These are phyloP conservation scores for Pseudomugil tenellus DNA, from an alignment of 2,797 vertebrate genomes.

Conservation along the genomic window DNA sequence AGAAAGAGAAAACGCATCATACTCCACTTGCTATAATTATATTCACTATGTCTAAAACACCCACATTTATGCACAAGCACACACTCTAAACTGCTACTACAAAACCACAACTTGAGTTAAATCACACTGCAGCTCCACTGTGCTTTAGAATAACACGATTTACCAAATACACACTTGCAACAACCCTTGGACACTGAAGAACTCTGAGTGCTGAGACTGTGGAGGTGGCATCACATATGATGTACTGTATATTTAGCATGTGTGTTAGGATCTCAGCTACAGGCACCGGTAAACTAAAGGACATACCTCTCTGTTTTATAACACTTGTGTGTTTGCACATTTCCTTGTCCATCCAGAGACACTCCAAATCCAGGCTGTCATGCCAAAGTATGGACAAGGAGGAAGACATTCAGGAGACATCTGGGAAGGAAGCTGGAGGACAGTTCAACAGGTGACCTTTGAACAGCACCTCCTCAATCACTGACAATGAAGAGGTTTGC, in stretches of 20 bases:
- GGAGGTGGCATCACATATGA: conserved; percentile 23
- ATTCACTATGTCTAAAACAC: conserved; percentile 43
- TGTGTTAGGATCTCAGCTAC: conserved; percentile 6
- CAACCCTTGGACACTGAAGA: conserved; percentile 5
- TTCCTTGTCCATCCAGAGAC: conserved; percentile 81
- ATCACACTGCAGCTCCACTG: not conserved
- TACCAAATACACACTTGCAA: conserved; percentile 13
- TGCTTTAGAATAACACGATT: conserved; percentile 2
- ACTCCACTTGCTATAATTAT: conserved; percentile 46
- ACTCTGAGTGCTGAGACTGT: not conserved
- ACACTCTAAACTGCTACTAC: conserved; percentile 21
- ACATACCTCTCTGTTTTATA: not conserved
- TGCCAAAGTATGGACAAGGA: conserved; percentile 88
- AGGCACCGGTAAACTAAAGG: not conserved
- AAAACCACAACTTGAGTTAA: conserved; percentile 9
- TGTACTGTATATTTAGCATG: conserved; percentile 20
- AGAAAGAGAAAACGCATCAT: conserved; percentile 8
- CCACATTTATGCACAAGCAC: conserved; percentile 29
- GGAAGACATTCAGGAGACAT: conserved; percentile 85
- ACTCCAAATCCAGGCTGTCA: conserved; percentile 88
- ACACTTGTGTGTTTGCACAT: conserved; percentile 1
- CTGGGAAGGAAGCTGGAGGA: conserved; percentile 83
- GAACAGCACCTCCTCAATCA: conserved; percentile 19
- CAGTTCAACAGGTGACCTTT: conserved; percentile 88
- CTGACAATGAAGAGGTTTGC: conserved; percentile 32